Percentiles rank a stretch among this genome's conserved stretches.
Conservation (phyloP, 2,888 invertebrate species). For the Coleophora deauratella region DNA sequence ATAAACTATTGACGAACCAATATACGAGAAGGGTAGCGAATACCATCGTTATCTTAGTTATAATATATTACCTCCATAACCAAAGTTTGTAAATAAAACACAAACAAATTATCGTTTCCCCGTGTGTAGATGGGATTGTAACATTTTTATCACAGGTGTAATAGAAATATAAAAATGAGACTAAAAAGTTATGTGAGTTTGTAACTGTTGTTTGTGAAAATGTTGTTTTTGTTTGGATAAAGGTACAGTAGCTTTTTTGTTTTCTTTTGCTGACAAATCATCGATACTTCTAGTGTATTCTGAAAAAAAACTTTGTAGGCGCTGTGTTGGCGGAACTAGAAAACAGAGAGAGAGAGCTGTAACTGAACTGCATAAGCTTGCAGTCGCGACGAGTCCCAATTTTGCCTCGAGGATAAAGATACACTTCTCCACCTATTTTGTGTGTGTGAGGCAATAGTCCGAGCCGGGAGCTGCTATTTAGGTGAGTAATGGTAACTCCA, state of each 20-base stretch:
- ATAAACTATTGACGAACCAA: slow-evolving; percentile 5
- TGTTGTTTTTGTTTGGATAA: slow-evolving; percentile 16
- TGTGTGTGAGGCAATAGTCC: no score
- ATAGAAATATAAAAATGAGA: slow-evolving; percentile 53
- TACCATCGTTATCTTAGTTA: slow-evolving; percentile 44
- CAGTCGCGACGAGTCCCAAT: no score
- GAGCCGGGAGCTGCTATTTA: no score
- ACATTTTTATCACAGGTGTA: slow-evolving; percentile 71
- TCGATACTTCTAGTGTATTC: no score
- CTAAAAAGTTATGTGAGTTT: slow-evolving; percentile 54
- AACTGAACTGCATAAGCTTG: no score
- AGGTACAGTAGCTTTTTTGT: background rate
- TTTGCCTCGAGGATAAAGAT: no score
- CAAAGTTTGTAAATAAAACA: slow-evolving; percentile 68
- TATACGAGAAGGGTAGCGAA: slow-evolving; percentile 26
- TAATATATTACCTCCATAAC: slow-evolving; percentile 48
- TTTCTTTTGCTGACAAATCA: no score
- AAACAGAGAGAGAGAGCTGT: no score
- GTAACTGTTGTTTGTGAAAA: slow-evolving; percentile 48
- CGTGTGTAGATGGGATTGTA: slow-evolving; percentile 39
- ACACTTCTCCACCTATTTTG: no score
- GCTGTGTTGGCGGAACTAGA: no score
- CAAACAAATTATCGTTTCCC: slow-evolving; percentile 50
- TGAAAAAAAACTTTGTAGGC: no score
- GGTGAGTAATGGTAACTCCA: no score